Conservation (phyloP, 2,888 invertebrate species). For the Coecobrya sp. region DNA sequence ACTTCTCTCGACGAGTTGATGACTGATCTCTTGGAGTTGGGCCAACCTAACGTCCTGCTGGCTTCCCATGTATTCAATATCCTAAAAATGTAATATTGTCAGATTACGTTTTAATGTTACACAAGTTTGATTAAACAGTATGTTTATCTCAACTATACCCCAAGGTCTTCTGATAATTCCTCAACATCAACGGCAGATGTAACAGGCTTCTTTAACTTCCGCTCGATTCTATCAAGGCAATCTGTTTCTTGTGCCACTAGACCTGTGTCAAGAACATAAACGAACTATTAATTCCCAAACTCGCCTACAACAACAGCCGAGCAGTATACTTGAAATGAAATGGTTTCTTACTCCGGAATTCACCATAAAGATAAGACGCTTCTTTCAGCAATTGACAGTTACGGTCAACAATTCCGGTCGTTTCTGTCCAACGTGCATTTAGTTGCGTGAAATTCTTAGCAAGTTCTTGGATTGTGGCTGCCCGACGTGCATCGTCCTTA, state of each 20-base stretch:
- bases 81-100: conserved; percentile 89
- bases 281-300: neutral
- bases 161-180: conserved; percentile 96
- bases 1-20: conserved; percentile 92
- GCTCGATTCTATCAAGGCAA: conserved; percentile 94
- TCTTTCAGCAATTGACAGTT: conserved; percentile 90
- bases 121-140: too few relatives aligned
- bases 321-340: conserved; percentile 29
- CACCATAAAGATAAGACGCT: conserved; percentile 93
- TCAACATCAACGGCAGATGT: conserved; percentile 94
- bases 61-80: conserved; percentile 93
- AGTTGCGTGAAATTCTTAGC: conserved; percentile 91
- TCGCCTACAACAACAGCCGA: too few relatives aligned
- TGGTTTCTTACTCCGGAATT: conserved; percentile 89
- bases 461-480: conserved; percentile 89
- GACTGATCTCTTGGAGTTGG: conserved; percentile 93
- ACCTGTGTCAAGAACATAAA: conserved; percentile 89
- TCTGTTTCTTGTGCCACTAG: conserved; percentile 93
- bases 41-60: conserved; percentile 92
- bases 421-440: conserved; percentile 92
- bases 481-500: conserved; percentile 81
- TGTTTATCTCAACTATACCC: too few relatives aligned
- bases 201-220: conserved; percentile 91
- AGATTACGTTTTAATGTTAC: conserved; percentile 57
- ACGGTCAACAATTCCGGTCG: conserved; percentile 92